These are phyloP conservation scores for Laothoe populi DNA, from an alignment of 2,888 invertebrate species.

Conservation along the genomic window DNA sequence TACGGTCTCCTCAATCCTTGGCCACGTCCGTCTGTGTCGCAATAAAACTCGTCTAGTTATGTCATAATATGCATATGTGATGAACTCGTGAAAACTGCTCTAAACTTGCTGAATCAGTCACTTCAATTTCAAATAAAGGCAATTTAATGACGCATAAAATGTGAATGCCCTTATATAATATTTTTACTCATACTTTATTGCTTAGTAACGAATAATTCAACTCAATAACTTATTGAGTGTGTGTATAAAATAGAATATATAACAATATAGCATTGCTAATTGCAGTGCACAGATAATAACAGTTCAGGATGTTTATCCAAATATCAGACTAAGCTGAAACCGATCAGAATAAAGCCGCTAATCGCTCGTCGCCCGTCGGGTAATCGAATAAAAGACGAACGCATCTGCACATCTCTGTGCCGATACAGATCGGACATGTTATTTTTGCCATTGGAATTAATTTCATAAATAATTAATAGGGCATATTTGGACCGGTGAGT, in stretches of 20 bases:
- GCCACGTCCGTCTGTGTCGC: constrained; percentile 72
- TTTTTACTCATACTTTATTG: constrained; percentile 35
- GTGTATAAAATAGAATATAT: too few relatives aligned
- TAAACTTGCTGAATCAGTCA: constrained; percentile 62
- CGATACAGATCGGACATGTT: constrained; percentile 58
- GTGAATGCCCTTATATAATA: constrained; percentile 36
- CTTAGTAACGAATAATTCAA: not conserved
- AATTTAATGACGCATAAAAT: constrained; percentile 42
- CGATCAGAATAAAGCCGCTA: constrained; percentile 41
- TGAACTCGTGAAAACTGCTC: constrained; percentile 61
- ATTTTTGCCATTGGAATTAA: constrained; percentile 75
- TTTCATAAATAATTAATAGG: constrained; percentile 81
- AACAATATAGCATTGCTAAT: not conserved
- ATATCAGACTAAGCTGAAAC: constrained; percentile 25
- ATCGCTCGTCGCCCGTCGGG: constrained; percentile 55
- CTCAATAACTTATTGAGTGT: not conserved
- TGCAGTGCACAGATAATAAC: not conserved
- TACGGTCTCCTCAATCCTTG: constrained; percentile 61
- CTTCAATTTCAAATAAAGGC: constrained; percentile 42
- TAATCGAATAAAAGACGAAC: constrained; percentile 70
- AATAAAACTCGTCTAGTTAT: constrained; percentile 76
- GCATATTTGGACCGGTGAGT: constrained; percentile 70
- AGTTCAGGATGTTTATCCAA: constrained; percentile 6
- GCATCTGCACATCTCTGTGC: constrained; percentile 46
- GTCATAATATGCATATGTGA: constrained; percentile 79